Conservation (phyloP, 2,113 vertebrate genomes). For the Solenodon paradoxus region DNA sequence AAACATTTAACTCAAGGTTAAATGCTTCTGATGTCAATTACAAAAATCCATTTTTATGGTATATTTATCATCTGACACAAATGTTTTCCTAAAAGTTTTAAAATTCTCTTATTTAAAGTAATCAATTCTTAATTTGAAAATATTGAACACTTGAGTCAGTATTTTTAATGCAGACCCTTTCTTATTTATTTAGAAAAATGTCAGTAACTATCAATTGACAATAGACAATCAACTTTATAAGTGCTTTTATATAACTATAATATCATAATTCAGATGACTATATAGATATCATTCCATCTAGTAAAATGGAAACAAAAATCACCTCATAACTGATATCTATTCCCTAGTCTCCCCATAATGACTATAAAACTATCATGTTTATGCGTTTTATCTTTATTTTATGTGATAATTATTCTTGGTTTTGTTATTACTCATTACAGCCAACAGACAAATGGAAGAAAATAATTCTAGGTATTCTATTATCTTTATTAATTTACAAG, state of each 20-base stretch:
- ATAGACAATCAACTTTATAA: neutral
- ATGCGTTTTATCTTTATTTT: neutral
- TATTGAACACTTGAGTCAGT: neutral
- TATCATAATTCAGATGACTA: neutral
- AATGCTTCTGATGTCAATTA: neutral
- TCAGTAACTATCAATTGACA: neutral
- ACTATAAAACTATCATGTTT: neutral
- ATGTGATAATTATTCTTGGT: neutral
- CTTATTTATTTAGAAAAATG: neutral
- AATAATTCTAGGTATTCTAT: neutral
- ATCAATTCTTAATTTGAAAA: neutral
- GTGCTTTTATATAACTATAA: neutral
- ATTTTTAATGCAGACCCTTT: neutral
- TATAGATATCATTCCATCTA: neutral
- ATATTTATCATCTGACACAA: neutral
- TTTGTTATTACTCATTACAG: neutral
- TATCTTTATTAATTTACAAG: conserved; percentile 6
- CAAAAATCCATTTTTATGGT: neutral
- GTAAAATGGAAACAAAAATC: neutral
- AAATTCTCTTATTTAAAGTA: neutral
- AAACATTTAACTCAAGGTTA: neutral
- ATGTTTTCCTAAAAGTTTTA: conserved; percentile 21
- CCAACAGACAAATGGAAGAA: neutral
- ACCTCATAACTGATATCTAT: neutral
- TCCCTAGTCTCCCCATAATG: neutral